These are phyloP conservation scores for Ganaspis brasiliensis DNA, from an alignment of 2,888 invertebrate genomes.

Conservation along the genomic window DNA sequence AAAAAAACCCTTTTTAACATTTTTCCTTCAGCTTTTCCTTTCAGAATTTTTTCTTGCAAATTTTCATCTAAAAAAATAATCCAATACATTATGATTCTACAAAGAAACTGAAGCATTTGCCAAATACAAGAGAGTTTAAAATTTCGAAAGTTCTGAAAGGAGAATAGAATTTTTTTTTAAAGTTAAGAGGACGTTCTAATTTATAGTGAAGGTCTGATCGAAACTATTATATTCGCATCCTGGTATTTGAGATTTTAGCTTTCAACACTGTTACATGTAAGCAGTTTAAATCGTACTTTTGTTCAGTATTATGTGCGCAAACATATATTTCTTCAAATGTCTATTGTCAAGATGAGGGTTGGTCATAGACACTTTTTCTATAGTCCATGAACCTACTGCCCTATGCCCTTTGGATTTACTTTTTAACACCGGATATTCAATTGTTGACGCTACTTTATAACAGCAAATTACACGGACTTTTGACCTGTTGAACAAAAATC, in stretches of 20 bases:
- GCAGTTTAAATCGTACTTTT: constrained; percentile 70
- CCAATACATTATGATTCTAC: too few species aligned
- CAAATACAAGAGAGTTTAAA: not conserved
- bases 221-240: constrained; percentile 69
- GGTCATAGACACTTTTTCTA: constrained; percentile 64
- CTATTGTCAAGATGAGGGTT: constrained; percentile 62
- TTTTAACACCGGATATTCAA: constrained; percentile 64
- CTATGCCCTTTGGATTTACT: constrained; percentile 58
- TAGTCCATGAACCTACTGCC: constrained; percentile 45
- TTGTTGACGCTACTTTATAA: constrained; percentile 47
- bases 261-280: constrained; percentile 67
- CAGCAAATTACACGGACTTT: constrained; percentile 45
- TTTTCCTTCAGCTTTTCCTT: too few species aligned
- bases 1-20: too few species aligned
- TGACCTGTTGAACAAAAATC: constrained; percentile 22
- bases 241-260: constrained; percentile 66
- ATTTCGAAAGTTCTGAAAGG: constrained; percentile 24
- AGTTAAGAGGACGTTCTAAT: constrained; percentile 30
- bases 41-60: too few species aligned
- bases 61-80: too few species aligned
- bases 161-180: constrained; percentile 48
- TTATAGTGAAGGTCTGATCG: constrained; percentile 45
- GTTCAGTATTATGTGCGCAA: constrained; percentile 66
- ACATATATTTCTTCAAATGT: constrained; percentile 69
- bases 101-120: too few species aligned